phyloP scores from a whole-genome alignment of 2,797 vertebrate species.

The Tapirus indicus region DNA sequence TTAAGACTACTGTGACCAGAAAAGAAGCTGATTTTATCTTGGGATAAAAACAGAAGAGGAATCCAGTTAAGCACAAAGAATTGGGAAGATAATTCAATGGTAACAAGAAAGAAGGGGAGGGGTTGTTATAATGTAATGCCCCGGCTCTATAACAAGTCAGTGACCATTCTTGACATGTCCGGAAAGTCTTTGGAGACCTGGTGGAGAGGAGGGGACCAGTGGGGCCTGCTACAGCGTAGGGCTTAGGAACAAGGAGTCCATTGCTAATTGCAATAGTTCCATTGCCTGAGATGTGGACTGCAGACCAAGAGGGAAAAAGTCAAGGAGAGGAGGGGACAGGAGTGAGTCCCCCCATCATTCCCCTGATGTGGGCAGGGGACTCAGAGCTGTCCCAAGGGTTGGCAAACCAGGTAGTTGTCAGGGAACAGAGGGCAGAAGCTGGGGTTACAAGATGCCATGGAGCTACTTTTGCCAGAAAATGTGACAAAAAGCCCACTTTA shows the following conservation, averaged over 20 bases:
- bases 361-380: accelerated
- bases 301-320: not conserved
- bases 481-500: too few relatives aligned
- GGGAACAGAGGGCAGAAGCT: not conserved
- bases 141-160: not conserved
- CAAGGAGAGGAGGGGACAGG: not conserved
- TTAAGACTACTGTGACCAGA: not conserved
- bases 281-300: not conserved
- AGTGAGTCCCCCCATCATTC: too few relatives aligned
- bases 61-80: not conserved
- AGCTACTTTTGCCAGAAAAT: not conserved
- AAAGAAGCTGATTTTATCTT: constrained; percentile 20
- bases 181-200: not conserved
- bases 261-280: not conserved
- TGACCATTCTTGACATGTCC: not conserved
- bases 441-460: accelerated
- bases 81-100: not conserved
- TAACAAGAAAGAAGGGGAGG: not conserved
- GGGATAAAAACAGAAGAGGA: constrained; percentile 12
- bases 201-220: not conserved
- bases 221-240: not conserved
- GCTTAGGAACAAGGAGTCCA: too few relatives aligned
- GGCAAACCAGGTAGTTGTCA: not conserved
- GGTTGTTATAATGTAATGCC: too few relatives aligned
- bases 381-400: not conserved